Evolutionary conservation across 2,113 vertebrate genomes (phyloP).

Genomic region (Pan paniscus): DNA sequence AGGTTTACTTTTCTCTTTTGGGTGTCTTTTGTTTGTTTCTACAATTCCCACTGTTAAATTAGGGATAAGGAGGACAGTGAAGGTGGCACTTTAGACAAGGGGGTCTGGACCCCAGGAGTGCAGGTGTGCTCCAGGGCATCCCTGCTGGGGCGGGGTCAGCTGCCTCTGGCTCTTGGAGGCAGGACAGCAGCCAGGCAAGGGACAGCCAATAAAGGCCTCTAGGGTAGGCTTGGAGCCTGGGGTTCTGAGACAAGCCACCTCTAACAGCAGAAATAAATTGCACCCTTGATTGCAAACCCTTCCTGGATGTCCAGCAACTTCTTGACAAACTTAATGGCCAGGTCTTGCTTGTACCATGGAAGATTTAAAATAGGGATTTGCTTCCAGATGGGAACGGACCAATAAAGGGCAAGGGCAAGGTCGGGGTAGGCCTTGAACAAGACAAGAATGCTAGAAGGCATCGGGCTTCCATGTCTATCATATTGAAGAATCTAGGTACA

Average conservation of each 20-base stretch:
- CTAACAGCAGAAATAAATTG: neutral
- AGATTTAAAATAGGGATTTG: neutral
- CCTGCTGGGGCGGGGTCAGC: neutral
- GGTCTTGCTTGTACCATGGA: neutral
- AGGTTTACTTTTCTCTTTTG: neutral
- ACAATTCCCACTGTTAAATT: too few species aligned
- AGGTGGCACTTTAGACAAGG: neutral
- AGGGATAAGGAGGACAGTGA: neutral
- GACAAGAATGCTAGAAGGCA: neutral
- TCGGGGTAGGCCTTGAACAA: neutral
- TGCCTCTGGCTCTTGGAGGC: neutral
- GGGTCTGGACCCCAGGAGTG: neutral
- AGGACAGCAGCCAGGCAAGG: neutral
- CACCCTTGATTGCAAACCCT: neutral
- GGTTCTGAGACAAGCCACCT: neutral
- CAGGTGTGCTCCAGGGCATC: neutral
- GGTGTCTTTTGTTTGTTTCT: neutral
- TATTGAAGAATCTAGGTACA: neutral
- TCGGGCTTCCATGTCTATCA: neutral
- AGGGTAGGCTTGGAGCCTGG: neutral
- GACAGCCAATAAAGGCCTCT: neutral
- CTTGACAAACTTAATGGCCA: neutral
- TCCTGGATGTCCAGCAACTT: neutral
- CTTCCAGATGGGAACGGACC: neutral
- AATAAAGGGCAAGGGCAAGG: neutral